Conservation (phyloP, 2,113 vertebrate species). For the Gallinago media region DNA sequence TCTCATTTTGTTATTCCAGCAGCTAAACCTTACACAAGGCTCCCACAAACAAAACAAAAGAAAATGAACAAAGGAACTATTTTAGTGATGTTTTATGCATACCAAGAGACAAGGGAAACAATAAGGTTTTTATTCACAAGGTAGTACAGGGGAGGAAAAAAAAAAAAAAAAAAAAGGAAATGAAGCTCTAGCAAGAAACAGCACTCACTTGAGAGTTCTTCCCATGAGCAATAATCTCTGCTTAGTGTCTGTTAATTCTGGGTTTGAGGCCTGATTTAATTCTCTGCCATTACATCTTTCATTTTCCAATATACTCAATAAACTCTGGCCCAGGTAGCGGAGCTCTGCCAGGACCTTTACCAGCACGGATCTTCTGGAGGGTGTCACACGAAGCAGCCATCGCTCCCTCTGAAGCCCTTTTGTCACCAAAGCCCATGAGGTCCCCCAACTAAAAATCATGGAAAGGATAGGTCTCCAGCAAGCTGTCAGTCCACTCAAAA, state of each 20-base stretch:
- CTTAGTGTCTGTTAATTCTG: not conserved
- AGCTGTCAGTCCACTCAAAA: not conserved
- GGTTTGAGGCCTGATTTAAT: not conserved
- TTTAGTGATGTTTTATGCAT: constrained; percentile 27
- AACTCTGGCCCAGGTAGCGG: not conserved
- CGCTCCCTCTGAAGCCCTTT: rapidly evolving
- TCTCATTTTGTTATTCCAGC: constrained; percentile 7
- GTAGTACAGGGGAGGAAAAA: not conserved
- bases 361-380: rapidly evolving
- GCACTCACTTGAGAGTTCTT: not conserved
- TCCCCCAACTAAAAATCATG: not conserved
- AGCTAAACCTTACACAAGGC: constrained; percentile 20
- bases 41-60: constrained; percentile 46
- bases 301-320: not conserved
- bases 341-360: not conserved
- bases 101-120: constrained; percentile 41
- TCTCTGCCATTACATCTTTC: not conserved
- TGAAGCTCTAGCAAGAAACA: not conserved
- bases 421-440: not conserved
- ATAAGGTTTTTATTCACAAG: constrained; percentile 51
- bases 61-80: constrained; percentile 26
- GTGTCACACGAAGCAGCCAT: rapidly evolving
- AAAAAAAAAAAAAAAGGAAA: not conserved
- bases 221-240: not conserved
- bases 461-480: not conserved